phyloP scores from a whole-genome alignment of 2,113 vertebrate species.

The Laticauda colubrina region DNA sequence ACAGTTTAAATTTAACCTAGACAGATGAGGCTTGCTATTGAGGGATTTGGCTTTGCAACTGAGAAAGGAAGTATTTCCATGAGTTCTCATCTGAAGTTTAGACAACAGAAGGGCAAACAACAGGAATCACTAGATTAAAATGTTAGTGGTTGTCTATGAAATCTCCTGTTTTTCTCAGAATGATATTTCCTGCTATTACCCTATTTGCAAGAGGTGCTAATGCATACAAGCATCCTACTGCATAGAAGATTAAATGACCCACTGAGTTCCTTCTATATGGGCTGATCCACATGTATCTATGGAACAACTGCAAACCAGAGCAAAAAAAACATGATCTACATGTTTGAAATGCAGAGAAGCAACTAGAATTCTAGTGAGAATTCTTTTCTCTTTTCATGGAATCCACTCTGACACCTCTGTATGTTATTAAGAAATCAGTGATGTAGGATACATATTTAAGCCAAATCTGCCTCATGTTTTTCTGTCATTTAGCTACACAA shows the following conservation, averaged over 20 bases:
- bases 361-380: neutral
- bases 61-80: conserved; percentile 20
- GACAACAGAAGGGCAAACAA: neutral
- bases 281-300: neutral
- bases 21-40: neutral
- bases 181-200: neutral
- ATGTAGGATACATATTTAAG: neutral
- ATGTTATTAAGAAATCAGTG: neutral
- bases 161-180: neutral
- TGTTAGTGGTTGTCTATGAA: neutral
- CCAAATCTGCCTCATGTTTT: neutral
- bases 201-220: neutral
- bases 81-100: neutral
- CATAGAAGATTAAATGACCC: neutral
- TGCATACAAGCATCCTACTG: neutral
- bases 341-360: neutral
- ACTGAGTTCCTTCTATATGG: neutral
- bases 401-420: neutral
- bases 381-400: neutral
- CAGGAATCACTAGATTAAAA: neutral
- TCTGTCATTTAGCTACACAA: neutral
- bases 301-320: neutral
- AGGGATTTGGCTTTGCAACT: neutral
- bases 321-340: too few species aligned
- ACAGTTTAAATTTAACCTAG: conserved; percentile 18